Evolutionary conservation across 2,113 vertebrate genomes (phyloP).

Genomic region (Uria aalge): DNA sequence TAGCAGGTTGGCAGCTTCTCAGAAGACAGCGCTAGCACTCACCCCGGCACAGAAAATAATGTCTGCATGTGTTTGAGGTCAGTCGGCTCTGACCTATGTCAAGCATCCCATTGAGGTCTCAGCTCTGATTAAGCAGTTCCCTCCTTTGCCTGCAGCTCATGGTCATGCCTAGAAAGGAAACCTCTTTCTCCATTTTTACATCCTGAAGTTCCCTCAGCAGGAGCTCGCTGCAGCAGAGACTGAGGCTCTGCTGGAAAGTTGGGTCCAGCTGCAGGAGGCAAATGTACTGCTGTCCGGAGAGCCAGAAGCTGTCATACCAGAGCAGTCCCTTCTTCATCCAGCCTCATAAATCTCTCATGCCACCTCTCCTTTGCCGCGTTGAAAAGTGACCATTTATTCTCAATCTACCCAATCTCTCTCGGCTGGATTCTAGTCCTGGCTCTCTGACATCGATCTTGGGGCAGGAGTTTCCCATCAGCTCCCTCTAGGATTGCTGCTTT

Average conservation of each 20-base stretch:
- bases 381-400: neutral
- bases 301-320: neutral
- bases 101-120: neutral
- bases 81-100: neutral
- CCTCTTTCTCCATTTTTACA: neutral
- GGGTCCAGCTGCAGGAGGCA: neutral
- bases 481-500: neutral
- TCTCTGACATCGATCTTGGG: neutral
- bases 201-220: neutral
- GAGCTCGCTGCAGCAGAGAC: neutral
- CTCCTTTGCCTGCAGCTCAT: neutral
- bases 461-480: neutral
- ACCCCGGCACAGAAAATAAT: neutral
- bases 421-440: neutral
- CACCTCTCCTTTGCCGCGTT: neutral
- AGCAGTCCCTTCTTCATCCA: neutral
- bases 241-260: accelerated
- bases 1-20: neutral
- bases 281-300: neutral
- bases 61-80: neutral
- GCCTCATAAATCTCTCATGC: neutral
- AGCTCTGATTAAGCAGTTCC: neutral
- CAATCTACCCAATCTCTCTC: neutral
- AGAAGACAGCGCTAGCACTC: neutral
- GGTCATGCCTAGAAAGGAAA: neutral